Evolutionary conservation across 2,797 vertebrate genomes (phyloP).

Genomic region (Natrix natrix): DNA sequence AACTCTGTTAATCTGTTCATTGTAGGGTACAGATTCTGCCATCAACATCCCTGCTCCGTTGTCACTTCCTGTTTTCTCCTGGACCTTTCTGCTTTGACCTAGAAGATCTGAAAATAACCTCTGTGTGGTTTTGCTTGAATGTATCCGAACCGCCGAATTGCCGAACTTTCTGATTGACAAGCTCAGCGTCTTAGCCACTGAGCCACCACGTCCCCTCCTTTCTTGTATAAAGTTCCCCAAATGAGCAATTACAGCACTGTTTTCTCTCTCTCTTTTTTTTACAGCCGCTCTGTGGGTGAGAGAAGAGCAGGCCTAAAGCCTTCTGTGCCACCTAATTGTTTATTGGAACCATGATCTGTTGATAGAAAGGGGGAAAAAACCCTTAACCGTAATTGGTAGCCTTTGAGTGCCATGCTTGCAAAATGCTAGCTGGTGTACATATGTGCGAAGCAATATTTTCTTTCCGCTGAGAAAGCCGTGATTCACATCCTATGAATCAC

Average conservation of each 20-base stretch:
- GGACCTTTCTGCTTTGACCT: not conserved
- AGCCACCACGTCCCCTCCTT: no score
- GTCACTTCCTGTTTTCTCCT: not conserved
- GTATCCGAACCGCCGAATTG: no score
- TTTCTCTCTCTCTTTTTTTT: slow-evolving; percentile 16
- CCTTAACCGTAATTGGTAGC: not conserved
- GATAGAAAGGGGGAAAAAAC: not conserved
- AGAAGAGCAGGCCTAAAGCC: not conserved
- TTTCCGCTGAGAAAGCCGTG: not conserved
- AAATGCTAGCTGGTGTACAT: not conserved
- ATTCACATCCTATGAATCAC: slow-evolving; percentile 12
- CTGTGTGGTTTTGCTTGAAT: not conserved
- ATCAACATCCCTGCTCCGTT: not conserved
- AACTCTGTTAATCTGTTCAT: no score
- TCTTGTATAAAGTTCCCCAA: not conserved
- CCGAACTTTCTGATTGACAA: no score
- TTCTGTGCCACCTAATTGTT: slow-evolving; percentile 1
- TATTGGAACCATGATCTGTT: not conserved
- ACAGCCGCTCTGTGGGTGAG: not conserved
- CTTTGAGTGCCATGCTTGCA: not conserved
- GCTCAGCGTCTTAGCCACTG: no score
- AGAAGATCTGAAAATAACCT: not conserved
- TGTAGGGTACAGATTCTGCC: not conserved
- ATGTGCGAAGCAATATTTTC: not conserved
- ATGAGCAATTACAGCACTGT: slow-evolving; percentile 10